Conservation (phyloP, 2,797 vertebrate genomes). For the Aotus griseimembra region DNA sequence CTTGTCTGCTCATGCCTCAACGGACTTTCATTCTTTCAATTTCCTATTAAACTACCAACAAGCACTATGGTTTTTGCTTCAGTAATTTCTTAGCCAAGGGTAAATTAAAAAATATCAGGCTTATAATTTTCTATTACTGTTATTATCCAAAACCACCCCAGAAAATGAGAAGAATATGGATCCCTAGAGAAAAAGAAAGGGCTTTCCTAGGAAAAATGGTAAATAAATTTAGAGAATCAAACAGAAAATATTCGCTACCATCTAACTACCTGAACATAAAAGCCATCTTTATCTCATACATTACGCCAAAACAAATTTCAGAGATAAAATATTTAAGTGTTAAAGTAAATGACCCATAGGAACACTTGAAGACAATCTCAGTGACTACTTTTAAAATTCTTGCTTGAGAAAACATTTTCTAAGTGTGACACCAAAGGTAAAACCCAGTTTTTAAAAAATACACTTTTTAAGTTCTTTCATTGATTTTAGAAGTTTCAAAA, state of each 20-base stretch:
- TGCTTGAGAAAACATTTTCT: constrained; percentile 28
- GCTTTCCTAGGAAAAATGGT: background rate
- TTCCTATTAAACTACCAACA: background rate
- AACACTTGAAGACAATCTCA: background rate
- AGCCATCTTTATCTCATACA: background rate
- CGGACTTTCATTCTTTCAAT: background rate
- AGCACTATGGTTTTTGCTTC: background rate
- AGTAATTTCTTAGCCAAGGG: background rate
- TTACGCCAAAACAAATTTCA: constrained; percentile 9
- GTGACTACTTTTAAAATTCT: background rate
- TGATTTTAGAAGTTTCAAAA: background rate
- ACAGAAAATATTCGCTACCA: background rate
- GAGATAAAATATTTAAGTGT: background rate
- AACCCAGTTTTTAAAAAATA: background rate
- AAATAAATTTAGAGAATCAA: background rate
- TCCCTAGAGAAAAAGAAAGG: background rate
- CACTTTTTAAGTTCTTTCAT: background rate
- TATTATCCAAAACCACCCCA: background rate
- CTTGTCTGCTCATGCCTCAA: background rate
- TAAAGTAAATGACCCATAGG: constrained; percentile 9
- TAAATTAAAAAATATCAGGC: background rate
- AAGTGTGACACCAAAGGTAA: background rate
- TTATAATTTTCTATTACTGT: background rate
- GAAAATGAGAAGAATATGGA: background rate
- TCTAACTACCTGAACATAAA: background rate